A percentile compares a stretch with the other conserved stretches of the same genome.
These are phyloP conservation scores for Meteorus cinctellus DNA, from an alignment of 2,888 invertebrate genomes.

Conservation along the genomic window DNA sequence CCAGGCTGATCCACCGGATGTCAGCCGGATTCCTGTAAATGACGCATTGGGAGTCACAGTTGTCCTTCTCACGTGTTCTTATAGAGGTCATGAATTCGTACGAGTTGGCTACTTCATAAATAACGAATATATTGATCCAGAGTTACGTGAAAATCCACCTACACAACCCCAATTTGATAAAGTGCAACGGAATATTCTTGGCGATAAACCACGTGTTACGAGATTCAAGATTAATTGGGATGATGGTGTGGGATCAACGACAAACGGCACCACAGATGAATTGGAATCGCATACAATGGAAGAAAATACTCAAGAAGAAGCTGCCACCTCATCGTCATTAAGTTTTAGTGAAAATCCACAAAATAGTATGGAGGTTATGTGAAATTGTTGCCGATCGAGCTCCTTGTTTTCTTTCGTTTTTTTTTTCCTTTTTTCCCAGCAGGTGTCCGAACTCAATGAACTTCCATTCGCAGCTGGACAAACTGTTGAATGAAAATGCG, in stretches of 20 bases:
- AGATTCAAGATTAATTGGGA: constrained; percentile 99
- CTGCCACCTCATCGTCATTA: constrained; percentile 66
- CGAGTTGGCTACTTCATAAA: constrained; percentile 99
- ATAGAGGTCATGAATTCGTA: constrained; percentile 93
- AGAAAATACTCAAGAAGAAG: constrained; percentile 66
- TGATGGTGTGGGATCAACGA: constrained; percentile 74
- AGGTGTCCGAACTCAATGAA: neutral
- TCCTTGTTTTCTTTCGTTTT: constrained; percentile 2
- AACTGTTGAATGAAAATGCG: neutral
- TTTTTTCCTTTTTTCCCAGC: neutral
- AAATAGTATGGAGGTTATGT: constrained; percentile 73
- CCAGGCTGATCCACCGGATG: constrained; percentile 96
- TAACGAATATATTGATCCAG: constrained; percentile 95
- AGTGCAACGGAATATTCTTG: constrained; percentile 78
- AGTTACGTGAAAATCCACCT: constrained; percentile 95
- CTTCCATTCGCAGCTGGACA: neutral
- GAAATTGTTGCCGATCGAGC: constrained; percentile 49
- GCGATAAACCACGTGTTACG: constrained; percentile 89
- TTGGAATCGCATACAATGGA: constrained; percentile 65
- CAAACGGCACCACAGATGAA: constrained; percentile 63
- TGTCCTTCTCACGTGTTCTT: constrained; percentile 95
- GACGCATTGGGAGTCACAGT: constrained; percentile 99
- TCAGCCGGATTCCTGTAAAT: constrained; percentile 92
- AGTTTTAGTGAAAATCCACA: constrained; percentile 70
- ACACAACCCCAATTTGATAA: constrained; percentile 94